Conservation (phyloP, 2,797 vertebrate species). For the Anolis apletophallus region DNA sequence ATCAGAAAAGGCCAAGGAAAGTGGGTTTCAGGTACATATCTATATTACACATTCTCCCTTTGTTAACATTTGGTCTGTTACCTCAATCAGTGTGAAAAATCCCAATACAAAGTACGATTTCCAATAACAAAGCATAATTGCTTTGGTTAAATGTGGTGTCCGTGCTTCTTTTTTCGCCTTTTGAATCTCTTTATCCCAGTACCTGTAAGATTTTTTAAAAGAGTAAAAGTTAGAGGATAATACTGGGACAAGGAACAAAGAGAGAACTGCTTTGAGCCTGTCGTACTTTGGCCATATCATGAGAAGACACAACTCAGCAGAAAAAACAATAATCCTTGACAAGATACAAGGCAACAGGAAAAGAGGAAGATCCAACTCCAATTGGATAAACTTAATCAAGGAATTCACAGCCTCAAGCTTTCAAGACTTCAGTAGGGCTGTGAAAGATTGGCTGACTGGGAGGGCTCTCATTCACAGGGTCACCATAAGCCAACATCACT, state of each 20-base stretch:
- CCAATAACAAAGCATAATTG: conserved; percentile 91
- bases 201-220: conserved; percentile 75
- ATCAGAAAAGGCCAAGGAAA: not conserved
- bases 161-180: conserved; percentile 83
- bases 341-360: no score
- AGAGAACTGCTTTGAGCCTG: no score
- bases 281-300: no score
- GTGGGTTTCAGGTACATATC: not conserved
- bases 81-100: conserved; percentile 90
- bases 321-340: no score
- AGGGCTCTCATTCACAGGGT: no score
- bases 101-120: conserved; percentile 89
- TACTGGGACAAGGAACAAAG: not conserved
- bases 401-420: no score
- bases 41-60: not conserved
- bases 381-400: no score
- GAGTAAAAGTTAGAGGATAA: not conserved
- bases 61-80: conserved; percentile 66
- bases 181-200: conserved; percentile 89
- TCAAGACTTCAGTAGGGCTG: no score
- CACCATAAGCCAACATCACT: no score
- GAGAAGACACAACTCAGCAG: no score
- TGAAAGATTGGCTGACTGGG: no score
- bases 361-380: no score
- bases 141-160: conserved; percentile 84